Conservation (phyloP, 2,797 vertebrate genomes). For the Crocodylus rhombifer region DNA sequence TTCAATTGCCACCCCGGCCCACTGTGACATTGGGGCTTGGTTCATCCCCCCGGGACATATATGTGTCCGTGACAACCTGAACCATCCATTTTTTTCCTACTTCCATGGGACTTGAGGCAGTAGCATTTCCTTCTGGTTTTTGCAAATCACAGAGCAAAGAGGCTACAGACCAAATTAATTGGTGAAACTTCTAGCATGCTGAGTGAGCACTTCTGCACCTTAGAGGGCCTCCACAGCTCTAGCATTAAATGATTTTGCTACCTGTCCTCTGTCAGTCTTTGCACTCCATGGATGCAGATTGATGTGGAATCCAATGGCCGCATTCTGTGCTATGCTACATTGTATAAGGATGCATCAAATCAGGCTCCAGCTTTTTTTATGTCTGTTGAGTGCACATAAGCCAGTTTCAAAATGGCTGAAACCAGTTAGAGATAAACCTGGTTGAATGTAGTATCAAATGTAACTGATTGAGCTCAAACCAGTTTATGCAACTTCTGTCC, state of each 20-base stretch:
- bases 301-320: neutral
- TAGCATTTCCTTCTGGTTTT: neutral
- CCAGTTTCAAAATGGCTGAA: too few species aligned
- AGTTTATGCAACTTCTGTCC: too few species aligned
- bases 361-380: too few species aligned
- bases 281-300: neutral
- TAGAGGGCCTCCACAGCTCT: fast-evolving
- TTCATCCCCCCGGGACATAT: neutral
- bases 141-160: neutral
- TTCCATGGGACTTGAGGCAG: neutral
- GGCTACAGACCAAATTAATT: neutral
- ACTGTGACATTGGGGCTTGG: too few species aligned
- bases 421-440: too few species aligned
- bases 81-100: neutral
- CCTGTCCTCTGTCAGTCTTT: neutral
- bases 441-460: too few species aligned
- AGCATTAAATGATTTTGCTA: fast-evolving
- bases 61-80: neutral
- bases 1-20: too few species aligned
- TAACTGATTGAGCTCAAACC: too few species aligned
- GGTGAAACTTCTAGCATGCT: neutral
- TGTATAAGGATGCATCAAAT: neutral
- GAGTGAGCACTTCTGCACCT: neutral
- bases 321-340: neutral
- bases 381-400: too few species aligned